Conservation (phyloP, 2,888 invertebrate species). For the Halictus ligatus region DNA sequence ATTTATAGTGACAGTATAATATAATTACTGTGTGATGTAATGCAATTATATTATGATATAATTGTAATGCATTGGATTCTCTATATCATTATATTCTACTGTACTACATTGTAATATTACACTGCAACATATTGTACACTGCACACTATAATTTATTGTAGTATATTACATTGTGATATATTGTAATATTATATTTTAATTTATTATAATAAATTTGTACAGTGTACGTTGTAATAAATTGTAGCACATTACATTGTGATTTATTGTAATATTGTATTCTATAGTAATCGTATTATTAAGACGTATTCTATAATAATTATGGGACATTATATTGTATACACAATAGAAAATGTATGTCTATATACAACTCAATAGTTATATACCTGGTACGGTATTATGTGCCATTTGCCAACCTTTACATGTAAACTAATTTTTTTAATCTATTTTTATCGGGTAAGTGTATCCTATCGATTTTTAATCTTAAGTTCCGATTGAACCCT, state of each 20-base stretch:
- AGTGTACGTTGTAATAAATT: background rate
- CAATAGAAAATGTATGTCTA: no score
- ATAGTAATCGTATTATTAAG: no score
- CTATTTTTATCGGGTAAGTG: background rate
- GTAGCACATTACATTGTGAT: background rate
- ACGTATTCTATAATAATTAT: no score
- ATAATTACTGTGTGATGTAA: background rate
- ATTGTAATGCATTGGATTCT: background rate
- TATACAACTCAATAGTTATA: background rate
- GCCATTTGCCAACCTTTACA: background rate
- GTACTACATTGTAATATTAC: background rate
- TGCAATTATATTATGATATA: background rate
- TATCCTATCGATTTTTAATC: background rate
- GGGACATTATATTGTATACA: no score
- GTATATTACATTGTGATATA: no score
- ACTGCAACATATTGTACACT: background rate
- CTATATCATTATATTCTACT: background rate
- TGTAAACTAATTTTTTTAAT: background rate
- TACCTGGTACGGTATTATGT: background rate
- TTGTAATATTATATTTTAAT: background rate
- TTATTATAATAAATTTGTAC: background rate
- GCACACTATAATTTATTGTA: no score
- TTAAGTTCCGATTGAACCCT: background rate
- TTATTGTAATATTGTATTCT: background rate
- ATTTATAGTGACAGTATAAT: no score